phyloP scores from a whole-genome alignment of 1,140 invertebrate genomes.

The Bombus terrestris region DNA sequence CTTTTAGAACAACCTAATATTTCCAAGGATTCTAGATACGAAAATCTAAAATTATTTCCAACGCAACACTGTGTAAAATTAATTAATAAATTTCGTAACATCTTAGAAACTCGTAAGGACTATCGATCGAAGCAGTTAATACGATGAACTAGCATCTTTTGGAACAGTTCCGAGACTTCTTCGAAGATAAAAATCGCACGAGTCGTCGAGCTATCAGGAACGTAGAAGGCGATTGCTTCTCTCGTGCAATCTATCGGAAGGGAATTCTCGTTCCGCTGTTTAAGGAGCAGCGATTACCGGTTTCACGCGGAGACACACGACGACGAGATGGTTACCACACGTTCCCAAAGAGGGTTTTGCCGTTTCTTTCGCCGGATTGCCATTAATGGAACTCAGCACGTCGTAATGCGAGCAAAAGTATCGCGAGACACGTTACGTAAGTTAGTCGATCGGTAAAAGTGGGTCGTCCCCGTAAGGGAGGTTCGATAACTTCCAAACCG shows the following conservation, averaged over 20 bases:
- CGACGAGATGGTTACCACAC: slow-evolving; percentile 24
- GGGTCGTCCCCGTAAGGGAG: slow-evolving; percentile 52
- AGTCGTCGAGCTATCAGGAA: background rate
- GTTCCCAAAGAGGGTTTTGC: slow-evolving; percentile 33
- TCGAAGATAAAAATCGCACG: background rate
- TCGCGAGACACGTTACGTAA: slow-evolving; percentile 51
- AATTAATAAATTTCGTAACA: too few relatives aligned
- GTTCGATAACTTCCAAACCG: slow-evolving; percentile 31
- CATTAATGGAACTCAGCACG: slow-evolving; percentile 57
- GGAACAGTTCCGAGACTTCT: too few relatives aligned
- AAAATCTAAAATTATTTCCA: too few relatives aligned
- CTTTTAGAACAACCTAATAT: too few relatives aligned
- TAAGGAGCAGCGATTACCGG: slow-evolving; percentile 11
- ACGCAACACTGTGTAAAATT: too few relatives aligned
- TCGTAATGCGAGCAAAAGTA: slow-evolving; percentile 47
- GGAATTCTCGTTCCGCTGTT: background rate
- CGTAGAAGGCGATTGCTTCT: background rate
- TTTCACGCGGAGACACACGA: slow-evolving; percentile 19
- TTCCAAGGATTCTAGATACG: too few relatives aligned
- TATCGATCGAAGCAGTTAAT: too few relatives aligned
- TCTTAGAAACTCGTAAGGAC: background rate
- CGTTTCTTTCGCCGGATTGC: slow-evolving; percentile 46
- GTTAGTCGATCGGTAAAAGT: slow-evolving; percentile 58
- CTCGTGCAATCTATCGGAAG: background rate
- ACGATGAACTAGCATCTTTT: too few relatives aligned